Percentiles rank a stretch among this genome's conserved stretches.
Evolutionary conservation across 2,113 vertebrate species (phyloP).

Genomic region (Albula glossodonta): DNA sequence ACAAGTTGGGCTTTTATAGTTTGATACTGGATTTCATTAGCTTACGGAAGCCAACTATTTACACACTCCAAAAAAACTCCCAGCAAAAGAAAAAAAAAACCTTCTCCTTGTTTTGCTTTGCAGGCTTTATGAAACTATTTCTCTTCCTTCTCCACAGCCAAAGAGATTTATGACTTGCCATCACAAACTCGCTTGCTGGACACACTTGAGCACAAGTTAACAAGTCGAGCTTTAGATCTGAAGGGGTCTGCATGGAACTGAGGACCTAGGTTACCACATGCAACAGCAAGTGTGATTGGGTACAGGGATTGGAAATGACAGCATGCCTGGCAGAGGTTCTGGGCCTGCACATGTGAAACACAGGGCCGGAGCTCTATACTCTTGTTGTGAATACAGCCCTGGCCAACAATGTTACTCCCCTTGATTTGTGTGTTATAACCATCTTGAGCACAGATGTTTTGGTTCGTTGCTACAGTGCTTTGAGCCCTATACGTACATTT

Average conservation of each 20-base stretch:
- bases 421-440: slow-evolving; percentile 33
- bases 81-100: background rate
- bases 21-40: slow-evolving; percentile 20
- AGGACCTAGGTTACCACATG: background rate
- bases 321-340: background rate
- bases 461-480: slow-evolving; percentile 28
- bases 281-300: background rate
- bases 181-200: background rate
- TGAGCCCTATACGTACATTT: background rate
- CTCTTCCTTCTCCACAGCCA: background rate
- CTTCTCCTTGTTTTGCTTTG: slow-evolving; percentile 10
- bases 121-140: slow-evolving; percentile 2
- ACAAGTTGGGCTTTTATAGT: slow-evolving; percentile 19
- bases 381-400: slow-evolving; percentile 24
- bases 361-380: background rate
- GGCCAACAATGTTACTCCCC: slow-evolving; percentile 21
- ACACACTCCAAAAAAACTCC: background rate
- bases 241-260: background rate
- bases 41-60: slow-evolving; percentile 26
- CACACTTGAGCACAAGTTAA: background rate
- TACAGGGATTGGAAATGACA: background rate
- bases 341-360: background rate
- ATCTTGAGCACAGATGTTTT: slow-evolving; percentile 53
- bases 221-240: background rate
- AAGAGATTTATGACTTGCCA: background rate